A percentile compares a stretch with the other conserved stretches of the same genome.
These are phyloP conservation scores for Thunnus albacares DNA, from an alignment of 2,797 vertebrate genomes.

Conservation along the genomic window DNA sequence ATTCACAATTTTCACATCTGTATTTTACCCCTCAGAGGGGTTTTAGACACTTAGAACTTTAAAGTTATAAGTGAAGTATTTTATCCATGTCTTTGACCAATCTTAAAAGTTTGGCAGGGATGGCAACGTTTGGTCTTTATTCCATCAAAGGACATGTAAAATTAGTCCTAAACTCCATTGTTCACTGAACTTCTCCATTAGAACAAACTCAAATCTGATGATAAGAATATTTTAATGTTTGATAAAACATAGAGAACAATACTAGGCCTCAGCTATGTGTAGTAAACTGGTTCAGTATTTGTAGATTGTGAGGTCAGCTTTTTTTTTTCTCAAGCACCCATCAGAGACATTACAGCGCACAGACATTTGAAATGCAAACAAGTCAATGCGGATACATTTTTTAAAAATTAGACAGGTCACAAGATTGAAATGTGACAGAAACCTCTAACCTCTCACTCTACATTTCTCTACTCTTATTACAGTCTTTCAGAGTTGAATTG, in stretches of 20 bases:
- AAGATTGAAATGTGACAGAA: conserved; percentile 37
- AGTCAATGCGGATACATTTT: conserved; percentile 32
- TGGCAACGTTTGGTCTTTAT: conserved; percentile 23
- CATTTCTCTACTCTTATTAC: conserved; percentile 6
- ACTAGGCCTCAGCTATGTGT: conserved; percentile 4
- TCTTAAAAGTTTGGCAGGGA: conserved; percentile 18
- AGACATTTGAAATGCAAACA: conserved; percentile 43
- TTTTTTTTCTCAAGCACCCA: conserved; percentile 57
- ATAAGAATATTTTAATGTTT: conserved; percentile 30
- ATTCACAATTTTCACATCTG: conserved; percentile 43
- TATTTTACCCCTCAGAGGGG: conserved; percentile 14
- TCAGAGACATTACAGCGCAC: conserved; percentile 50
- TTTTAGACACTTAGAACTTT: not conserved
- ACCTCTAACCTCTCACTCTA: not conserved
- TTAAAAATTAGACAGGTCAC: conserved; percentile 19
- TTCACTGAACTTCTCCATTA: conserved; percentile 12
- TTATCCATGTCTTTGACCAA: conserved; percentile 15
- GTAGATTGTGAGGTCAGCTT: conserved; percentile 61
- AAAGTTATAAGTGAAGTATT: not conserved
- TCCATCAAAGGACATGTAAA: conserved; percentile 16
- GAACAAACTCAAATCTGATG: conserved; percentile 31
- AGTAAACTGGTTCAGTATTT: conserved; percentile 49
- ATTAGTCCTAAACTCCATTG: not conserved
- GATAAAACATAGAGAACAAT: conserved; percentile 42
- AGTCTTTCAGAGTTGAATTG: conserved; percentile 41